Evolutionary conservation across 2,888 invertebrate genomes (phyloP).

Genomic region (Patella depressa): DNA sequence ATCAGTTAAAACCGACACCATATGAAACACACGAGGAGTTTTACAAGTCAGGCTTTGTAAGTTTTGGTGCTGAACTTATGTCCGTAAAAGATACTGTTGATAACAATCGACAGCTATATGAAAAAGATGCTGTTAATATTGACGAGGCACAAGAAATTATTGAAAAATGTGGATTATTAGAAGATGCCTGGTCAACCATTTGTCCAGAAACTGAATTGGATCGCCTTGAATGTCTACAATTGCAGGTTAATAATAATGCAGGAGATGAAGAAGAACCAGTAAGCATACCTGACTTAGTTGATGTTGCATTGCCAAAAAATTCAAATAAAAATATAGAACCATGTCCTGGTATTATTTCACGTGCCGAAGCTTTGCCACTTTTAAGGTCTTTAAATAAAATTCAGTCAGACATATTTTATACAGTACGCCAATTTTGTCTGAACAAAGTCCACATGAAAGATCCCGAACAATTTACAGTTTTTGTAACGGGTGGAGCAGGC

Average conservation of each 20-base stretch:
- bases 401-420: slow-evolving; percentile 24
- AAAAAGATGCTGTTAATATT: slow-evolving; percentile 18
- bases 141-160: slow-evolving; percentile 21
- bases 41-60: slow-evolving; percentile 2
- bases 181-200: slow-evolving; percentile 31
- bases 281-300: background rate
- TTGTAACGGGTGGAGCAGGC: slow-evolving; percentile 25
- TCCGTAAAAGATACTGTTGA: slow-evolving; percentile 24
- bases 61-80: background rate
- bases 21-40: slow-evolving; percentile 24
- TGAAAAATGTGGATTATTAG: slow-evolving; percentile 13
- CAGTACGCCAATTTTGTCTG: slow-evolving; percentile 24
- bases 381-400: slow-evolving; percentile 22
- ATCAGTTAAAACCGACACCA: slow-evolving; percentile 16
- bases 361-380: background rate
- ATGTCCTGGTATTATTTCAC: background rate
- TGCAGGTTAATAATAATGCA: background rate
- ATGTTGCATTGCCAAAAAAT: background rate
- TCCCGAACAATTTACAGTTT: slow-evolving; percentile 17
- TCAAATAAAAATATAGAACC: background rate
- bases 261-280: background rate
- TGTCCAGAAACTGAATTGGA: slow-evolving; percentile 30
- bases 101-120: slow-evolving; percentile 17
- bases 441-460: background rate
- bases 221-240: slow-evolving; percentile 21